Evolutionary conservation across 2,888 invertebrate genomes (phyloP).

Genomic region (Athripsodes cinereus): DNA sequence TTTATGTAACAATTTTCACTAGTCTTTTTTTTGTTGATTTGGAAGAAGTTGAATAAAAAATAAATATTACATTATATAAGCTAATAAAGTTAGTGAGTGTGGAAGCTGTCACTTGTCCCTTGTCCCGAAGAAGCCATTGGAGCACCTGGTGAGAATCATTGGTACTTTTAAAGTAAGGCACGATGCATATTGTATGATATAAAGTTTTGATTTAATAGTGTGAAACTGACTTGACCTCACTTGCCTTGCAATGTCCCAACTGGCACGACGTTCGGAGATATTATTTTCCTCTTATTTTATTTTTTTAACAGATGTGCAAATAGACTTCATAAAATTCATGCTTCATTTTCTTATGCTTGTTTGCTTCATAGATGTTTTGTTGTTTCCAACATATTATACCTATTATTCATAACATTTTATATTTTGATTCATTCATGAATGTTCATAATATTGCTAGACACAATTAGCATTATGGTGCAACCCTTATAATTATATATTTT

Average conservation of each 20-base stretch:
- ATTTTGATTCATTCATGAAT: background rate
- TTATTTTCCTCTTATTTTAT: slow-evolving; percentile 19
- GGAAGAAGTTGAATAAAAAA: too few relatives aligned
- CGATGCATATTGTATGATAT: slow-evolving; percentile 25
- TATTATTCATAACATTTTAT: background rate
- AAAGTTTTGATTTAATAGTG: slow-evolving; percentile 15
- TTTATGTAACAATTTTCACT: too few relatives aligned
- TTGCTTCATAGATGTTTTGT: slow-evolving; percentile 4
- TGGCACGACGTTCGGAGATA: slow-evolving; percentile 24
- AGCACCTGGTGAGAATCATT: slow-evolving; percentile 24
- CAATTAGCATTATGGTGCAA: too few relatives aligned
- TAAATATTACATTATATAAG: too few relatives aligned
- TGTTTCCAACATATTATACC: background rate
- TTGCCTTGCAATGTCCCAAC: slow-evolving; percentile 27
- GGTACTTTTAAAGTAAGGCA: slow-evolving; percentile 25
- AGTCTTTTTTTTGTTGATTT: too few relatives aligned
- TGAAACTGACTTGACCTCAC: slow-evolving; percentile 12
- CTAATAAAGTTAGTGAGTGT: slow-evolving; percentile 2
- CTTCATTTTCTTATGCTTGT: slow-evolving; percentile 1
- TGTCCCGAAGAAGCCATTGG: slow-evolving; percentile 18
- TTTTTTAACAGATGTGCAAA: slow-evolving; percentile 23
- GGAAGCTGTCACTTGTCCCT: slow-evolving; percentile 14
- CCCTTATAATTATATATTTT: too few relatives aligned
- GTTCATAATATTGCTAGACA: background rate
- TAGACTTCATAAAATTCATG: slow-evolving; percentile 7